A percentile compares a stretch with the other conserved stretches of the same genome.
Evolutionary conservation across 2,113 vertebrate genomes (phyloP).

Genomic region (Vicugna pacos): DNA sequence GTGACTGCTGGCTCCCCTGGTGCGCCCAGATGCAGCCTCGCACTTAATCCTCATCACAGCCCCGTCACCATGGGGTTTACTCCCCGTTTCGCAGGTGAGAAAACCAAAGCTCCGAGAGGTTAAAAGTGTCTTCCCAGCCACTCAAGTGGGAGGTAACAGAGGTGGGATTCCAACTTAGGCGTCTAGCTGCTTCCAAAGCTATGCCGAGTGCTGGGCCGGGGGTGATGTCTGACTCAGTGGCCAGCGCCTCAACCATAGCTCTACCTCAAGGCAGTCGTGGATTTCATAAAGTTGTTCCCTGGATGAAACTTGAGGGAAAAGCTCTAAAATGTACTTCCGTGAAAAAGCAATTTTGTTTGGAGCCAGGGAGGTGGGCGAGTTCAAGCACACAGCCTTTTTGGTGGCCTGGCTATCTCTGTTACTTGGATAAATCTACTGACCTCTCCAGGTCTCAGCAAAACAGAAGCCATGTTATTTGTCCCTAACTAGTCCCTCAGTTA

Average conservation of each 20-base stretch:
- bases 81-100: neutral
- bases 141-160: neutral
- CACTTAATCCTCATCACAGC: neutral
- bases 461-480: constrained; percentile 34
- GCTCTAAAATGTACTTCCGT: constrained; percentile 6
- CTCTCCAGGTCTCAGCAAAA: constrained; percentile 50
- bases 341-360: constrained; percentile 56
- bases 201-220: neutral
- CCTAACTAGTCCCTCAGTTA: constrained; percentile 41
- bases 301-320: neutral
- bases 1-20: neutral
- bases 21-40: neutral
- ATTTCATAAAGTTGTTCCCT: neutral
- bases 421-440: constrained; percentile 3
- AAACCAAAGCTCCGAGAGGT: neutral
- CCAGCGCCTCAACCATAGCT: neutral
- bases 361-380: neutral
- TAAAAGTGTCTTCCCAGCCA: neutral
- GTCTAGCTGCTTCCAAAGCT: neutral
- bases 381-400: neutral
- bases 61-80: neutral
- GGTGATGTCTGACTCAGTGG: neutral
- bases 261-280: neutral
- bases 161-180: neutral
- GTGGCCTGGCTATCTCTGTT: neutral